Evolutionary conservation across 2,113 vertebrate species (phyloP).

Genomic region (Tetrao urogallus): DNA sequence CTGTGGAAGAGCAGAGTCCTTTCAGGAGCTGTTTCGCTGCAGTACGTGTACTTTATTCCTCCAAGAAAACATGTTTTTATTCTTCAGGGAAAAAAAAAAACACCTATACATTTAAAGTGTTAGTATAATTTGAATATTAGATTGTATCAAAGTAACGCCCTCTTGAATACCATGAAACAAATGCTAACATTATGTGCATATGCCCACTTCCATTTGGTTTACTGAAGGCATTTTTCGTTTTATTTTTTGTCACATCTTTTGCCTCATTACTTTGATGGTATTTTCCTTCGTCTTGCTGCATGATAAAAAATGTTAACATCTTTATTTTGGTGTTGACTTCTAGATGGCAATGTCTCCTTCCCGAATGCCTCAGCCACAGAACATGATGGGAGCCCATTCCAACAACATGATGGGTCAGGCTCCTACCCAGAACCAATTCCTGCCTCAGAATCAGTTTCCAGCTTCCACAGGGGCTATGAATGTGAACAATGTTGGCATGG

Average conservation of each 20-base stretch:
- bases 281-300: not conserved
- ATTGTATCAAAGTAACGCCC: not conserved
- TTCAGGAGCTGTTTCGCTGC: not conserved
- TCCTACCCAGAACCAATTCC: conserved; percentile 88
- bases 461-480: conserved; percentile 85
- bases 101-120: not conserved
- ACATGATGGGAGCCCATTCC: conserved; percentile 88
- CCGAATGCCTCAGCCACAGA: conserved; percentile 90
- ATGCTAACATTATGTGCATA: not conserved
- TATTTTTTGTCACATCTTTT: not conserved
- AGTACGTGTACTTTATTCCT: not conserved
- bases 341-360: conserved; percentile 96
- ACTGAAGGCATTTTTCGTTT: not conserved
- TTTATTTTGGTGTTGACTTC: conserved; percentile 44
- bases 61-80: not conserved
- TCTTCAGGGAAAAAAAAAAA: not conserved
- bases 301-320: not conserved
- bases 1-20: not conserved
- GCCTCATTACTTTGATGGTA: not conserved
- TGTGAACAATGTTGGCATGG: conserved; percentile 86
- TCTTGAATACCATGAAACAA: not conserved
- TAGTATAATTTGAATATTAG: not conserved
- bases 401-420: conserved; percentile 89
- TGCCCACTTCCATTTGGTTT: not conserved
- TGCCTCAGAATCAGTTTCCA: conserved; percentile 89